A percentile compares a stretch with the other conserved stretches of the same genome.
phyloP scores from a whole-genome alignment of 2,888 invertebrate species.

The Lithophane semibrunnea region DNA sequence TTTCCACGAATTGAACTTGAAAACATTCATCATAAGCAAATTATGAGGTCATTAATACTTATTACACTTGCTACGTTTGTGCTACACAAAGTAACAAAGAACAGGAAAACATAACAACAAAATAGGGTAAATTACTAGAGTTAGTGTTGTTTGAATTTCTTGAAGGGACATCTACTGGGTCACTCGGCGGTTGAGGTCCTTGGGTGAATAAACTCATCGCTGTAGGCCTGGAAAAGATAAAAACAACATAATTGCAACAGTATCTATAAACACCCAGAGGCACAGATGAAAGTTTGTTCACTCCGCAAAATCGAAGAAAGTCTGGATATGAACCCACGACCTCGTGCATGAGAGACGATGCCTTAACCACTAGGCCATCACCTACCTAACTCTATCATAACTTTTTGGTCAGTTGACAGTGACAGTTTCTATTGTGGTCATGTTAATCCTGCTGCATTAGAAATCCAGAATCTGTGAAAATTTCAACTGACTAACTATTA shows the following conservation, averaged over 20 bases:
- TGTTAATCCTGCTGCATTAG: too few species aligned
- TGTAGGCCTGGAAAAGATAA: conserved; percentile 87
- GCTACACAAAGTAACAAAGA: conserved; percentile 8
- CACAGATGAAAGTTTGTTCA: too few species aligned
- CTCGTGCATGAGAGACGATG: background rate
- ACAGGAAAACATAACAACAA: conserved; percentile 44
- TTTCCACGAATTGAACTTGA: conserved; percentile 11
- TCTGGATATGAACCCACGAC: background rate
- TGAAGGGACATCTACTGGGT: conserved; percentile 92
- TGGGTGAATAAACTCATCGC: conserved; percentile 92
- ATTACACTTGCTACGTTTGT: background rate
- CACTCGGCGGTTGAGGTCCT: conserved; percentile 91
- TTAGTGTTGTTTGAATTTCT: conserved; percentile 76
- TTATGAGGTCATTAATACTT: conserved; percentile 33
- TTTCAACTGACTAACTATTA: too few species aligned
- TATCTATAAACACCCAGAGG: background rate
- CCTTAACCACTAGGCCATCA: background rate
- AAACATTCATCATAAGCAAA: conserved; percentile 41
- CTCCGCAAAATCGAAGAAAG: too few species aligned
- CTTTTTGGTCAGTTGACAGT: background rate
- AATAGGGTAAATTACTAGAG: conserved; percentile 75
- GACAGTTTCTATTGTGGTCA: too few species aligned
- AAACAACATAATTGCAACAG: background rate
- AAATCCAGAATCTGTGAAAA: too few species aligned
- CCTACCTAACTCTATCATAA: background rate